Conservation (phyloP, 2,797 vertebrate genomes). For the Ibycter americanus region DNA sequence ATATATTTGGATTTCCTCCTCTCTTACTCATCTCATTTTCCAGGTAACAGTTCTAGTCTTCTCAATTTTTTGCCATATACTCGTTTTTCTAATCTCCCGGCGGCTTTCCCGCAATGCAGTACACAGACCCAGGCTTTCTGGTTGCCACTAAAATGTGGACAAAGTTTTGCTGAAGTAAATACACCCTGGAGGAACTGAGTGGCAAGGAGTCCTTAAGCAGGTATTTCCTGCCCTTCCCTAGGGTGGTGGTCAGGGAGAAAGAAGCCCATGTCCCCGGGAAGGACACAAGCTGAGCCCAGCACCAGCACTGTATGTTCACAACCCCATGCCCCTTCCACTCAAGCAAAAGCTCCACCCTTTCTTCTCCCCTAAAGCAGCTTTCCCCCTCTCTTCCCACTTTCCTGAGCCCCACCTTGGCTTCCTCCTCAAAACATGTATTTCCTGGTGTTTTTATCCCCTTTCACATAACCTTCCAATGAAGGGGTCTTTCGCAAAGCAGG, state of each 20-base stretch:
- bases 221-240: not conserved
- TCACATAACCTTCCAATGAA: accelerated
- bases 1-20: not conserved
- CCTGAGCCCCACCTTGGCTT: not conserved
- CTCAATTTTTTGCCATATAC: not conserved
- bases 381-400: not conserved
- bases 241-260: not conserved
- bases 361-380: not conserved
- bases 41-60: not conserved
- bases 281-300: not conserved
- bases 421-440: not conserved
- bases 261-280: not conserved
- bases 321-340: not conserved
- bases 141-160: not conserved
- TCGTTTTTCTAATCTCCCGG: not conserved
- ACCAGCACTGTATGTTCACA: not conserved
- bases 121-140: not conserved
- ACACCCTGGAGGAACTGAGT: not conserved
- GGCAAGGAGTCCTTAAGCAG: not conserved
- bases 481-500: not conserved
- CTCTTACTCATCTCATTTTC: not conserved
- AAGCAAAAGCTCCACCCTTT: conserved; percentile 42
- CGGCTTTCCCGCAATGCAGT: not conserved
- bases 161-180: not conserved
- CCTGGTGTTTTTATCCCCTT: not conserved